Evolutionary conservation across 30 jellyfish, hydroid and myxozoan genomes (phyloP).

Genomic region (Nemopilema nomurai): DNA sequence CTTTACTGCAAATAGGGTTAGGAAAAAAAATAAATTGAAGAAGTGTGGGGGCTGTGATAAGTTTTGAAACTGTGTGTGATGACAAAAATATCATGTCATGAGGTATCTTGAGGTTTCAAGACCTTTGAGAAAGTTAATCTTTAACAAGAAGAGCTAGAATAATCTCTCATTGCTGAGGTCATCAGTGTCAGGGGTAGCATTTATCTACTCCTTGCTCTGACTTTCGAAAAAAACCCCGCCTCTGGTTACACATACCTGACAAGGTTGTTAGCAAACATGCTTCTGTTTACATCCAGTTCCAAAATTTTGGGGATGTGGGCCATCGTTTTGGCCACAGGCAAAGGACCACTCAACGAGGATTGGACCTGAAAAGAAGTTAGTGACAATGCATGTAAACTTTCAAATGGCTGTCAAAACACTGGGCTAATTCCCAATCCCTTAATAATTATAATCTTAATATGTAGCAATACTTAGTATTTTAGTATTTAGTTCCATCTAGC

Average conservation of each 20-base stretch:
- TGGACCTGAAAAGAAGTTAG: conserved; percentile 18
- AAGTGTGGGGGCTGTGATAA: too few species aligned
- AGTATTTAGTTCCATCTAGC: not conserved
- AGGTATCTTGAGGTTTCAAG: too few species aligned
- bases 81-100: too few species aligned
- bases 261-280: conserved; percentile 71
- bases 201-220: too few species aligned
- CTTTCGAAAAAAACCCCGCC: too few species aligned
- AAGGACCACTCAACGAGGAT: conserved; percentile 36
- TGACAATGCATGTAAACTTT: not conserved
- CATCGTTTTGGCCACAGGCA: not conserved
- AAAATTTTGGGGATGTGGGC: conserved; percentile 59
- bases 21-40: not conserved
- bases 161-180: too few species aligned
- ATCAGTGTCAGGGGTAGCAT: too few species aligned
- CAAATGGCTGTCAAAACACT: not conserved
- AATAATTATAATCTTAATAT: not conserved
- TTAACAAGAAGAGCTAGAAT: too few species aligned
- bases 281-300: conserved; percentile 78
- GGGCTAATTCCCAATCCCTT: not conserved
- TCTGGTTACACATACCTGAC: conserved; percentile 75
- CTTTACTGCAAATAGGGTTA: not conserved
- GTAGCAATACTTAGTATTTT: too few species aligned
- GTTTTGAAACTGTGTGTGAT: too few species aligned
- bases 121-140: too few species aligned